Percentiles rank a stretch among this genome's conserved stretches.
Conservation (phyloP, 2,113 vertebrate species). For the Cyanoliseus patagonus region DNA sequence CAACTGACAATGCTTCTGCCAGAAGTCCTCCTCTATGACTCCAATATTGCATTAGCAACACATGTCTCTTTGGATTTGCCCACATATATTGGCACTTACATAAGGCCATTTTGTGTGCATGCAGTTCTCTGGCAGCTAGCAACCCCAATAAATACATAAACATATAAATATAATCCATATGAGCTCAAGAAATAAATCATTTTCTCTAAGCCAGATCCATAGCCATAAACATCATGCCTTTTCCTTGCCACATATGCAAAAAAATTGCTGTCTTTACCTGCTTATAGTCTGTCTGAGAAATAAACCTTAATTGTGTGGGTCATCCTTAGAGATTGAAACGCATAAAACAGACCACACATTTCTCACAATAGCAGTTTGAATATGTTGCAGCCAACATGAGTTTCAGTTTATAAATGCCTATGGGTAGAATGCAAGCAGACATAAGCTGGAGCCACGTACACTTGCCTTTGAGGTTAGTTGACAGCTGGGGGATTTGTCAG, state of each 20-base stretch:
- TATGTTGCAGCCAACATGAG: slow-evolving; percentile 3
- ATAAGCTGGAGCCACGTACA: slow-evolving; percentile 34
- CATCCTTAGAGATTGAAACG: slow-evolving; percentile 5
- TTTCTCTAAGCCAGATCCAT: neutral
- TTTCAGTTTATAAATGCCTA: slow-evolving; percentile 36
- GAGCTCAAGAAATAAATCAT: neutral
- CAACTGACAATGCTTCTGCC: slow-evolving; percentile 43
- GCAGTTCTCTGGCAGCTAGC: neutral
- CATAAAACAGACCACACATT: neutral
- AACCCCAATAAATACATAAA: neutral
- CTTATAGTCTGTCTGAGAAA: slow-evolving; percentile 1
- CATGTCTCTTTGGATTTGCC: slow-evolving; percentile 25
- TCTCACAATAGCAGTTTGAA: neutral
- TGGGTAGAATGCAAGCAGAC: slow-evolving; percentile 35
- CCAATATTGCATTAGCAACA: neutral
- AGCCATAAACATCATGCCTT: neutral
- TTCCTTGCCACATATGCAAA: neutral
- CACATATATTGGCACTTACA: neutral
- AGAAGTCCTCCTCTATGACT: neutral
- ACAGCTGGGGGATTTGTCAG: slow-evolving; percentile 66
- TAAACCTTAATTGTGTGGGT: neutral
- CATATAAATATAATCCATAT: neutral
- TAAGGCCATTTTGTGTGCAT: neutral
- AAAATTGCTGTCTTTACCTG: neutral
- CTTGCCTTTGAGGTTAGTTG: slow-evolving; percentile 61